Evolutionary conservation across 2,113 vertebrate species (phyloP), one percentile per base, ranked within the genome.

Genomic region (Lepisosteus osseus): DNA sequence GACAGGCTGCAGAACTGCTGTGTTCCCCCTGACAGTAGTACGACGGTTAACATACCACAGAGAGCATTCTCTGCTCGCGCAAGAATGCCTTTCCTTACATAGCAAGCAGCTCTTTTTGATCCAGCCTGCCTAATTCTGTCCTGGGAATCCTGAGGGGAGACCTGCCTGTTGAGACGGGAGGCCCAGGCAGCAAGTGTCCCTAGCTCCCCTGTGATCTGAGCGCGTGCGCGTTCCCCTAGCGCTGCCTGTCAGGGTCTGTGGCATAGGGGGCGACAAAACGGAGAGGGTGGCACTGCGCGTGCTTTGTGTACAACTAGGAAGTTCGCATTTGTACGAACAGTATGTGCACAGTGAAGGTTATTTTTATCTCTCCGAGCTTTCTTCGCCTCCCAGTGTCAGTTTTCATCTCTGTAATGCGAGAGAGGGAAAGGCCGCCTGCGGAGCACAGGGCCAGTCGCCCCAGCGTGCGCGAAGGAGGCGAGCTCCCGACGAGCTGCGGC

Each of bases 21-120:
- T 41, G 61, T 75, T 61, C 68, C 66, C 65, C 76, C 85, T 76
- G 86, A 78, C 72, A 90, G 90, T 81, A 86, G 29, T 86, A 88
- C 87, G 81, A 81, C 76, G 74, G 86, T 83, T 79, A 76, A 74
- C 85, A 82, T 79, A 68, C 45, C 72, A 61, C 68, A 77, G 40
- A 15, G 9, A 13, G 43, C 72, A 9, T 1, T 76, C n/a, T 64
- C 56, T 56, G 63, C 29, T 29, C 47, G 44, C 51, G 59, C 2
- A n/a, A 45, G 17, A 65, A 7, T 44, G 65, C 14, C 29, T 12
- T 70, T 14, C 15, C 40, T 64, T 56, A 68, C 44, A 7, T 41
- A 67, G 7, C 41, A 13, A 71, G 61, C 61, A 47, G 12, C 55
- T 63, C 15, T 56, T 54, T 71, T 4, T 62, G 7, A 41, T 29